Base-by-base conservation (phyloP, 2,888 invertebrate genomes). In the Eilema depressum region DNA sequence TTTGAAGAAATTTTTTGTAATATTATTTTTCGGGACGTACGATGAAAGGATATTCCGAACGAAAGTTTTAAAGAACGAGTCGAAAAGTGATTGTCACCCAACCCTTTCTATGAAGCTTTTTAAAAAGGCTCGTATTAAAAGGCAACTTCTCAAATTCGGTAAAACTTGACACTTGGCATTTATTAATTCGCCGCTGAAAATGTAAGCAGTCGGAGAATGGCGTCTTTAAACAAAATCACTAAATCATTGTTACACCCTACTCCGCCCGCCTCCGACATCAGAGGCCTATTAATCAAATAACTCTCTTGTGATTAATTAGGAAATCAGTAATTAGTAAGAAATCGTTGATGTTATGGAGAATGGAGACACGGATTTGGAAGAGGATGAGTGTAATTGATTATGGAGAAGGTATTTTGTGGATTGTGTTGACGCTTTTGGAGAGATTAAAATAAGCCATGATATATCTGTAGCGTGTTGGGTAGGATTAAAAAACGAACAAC, bases 261-360 rank as follows among this genome's bases (percentile, higher is more conserved):
- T 91, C 91, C 90, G 64, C 87, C 88, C 82, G 77, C 73, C 70
- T 71, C 77, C 72, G 78, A 78, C 88, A 89, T 92, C 86, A 86
- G 88, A 86, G 88, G 86, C 91, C 92, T 90, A 95, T 95, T 94
- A 94, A 95, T 95, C 93, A 95, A 93, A 93, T 89, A 88, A 91
- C 90, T 89, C 91, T 86, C 89, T 82, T 75, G 93, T 94, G 94
- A 95, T 94, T 93, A 95, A 95, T 95, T 94, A 92, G 91, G 88
- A 92, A 94, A 94, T 93, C 91, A 89, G 92, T 89, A 93, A 94
- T 94, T 93, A 94, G 89, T 84, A 83, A 83, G 85, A 87, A 91
- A 91, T 90, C 84, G 88, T 86, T 81, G 82, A 89, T 89, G 89
- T 91, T 88, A 88, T 86, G 87, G 79, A 85, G 80, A 82, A 76